Evolutionary conservation across 2,797 vertebrate genomes (phyloP).

Genomic region (Aulostomus chinensis): DNA sequence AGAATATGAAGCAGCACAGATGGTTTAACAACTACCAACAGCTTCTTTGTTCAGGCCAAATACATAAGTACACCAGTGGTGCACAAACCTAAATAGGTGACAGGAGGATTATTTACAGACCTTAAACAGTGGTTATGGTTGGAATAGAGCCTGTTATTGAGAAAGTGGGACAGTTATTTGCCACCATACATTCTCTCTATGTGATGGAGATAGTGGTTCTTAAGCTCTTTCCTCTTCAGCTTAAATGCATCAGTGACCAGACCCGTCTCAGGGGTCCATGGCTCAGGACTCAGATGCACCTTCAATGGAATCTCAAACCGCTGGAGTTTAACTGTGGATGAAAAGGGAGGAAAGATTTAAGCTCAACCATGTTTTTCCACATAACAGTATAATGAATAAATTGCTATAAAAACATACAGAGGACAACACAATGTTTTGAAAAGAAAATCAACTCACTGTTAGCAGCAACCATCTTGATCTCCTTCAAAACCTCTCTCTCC

Average conservation of each 20-base stretch:
- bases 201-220: slow-evolving; percentile 95
- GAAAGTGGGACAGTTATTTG: slow-evolving; percentile 77
- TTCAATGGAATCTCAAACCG: slow-evolving; percentile 96
- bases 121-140: slow-evolving; percentile 27
- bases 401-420: too few relatives aligned
- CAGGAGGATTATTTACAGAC: slow-evolving; percentile 41
- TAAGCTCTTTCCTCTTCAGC: slow-evolving; percentile 96
- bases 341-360: slow-evolving; percentile 1
- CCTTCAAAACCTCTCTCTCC: slow-evolving; percentile 91
- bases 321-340: slow-evolving; percentile 89
- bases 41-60: slow-evolving; percentile 24
- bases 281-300: slow-evolving; percentile 94
- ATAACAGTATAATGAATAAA: too few relatives aligned
- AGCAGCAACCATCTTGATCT: slow-evolving; percentile 89
- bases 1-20: slow-evolving; percentile 47
- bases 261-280: slow-evolving; percentile 97
- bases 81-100: slow-evolving; percentile 19
- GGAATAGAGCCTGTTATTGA: slow-evolving; percentile 1
- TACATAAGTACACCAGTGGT: slow-evolving; percentile 15
- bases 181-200: slow-evolving; percentile 98
- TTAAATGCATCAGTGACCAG: slow-evolving; percentile 98
- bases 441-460: too few relatives aligned
- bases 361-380: too few relatives aligned
- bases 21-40: slow-evolving; percentile 37
- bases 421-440: too few relatives aligned